Conservation (phyloP, 1,140 invertebrate genomes). For the Drosophila orosa region DNA sequence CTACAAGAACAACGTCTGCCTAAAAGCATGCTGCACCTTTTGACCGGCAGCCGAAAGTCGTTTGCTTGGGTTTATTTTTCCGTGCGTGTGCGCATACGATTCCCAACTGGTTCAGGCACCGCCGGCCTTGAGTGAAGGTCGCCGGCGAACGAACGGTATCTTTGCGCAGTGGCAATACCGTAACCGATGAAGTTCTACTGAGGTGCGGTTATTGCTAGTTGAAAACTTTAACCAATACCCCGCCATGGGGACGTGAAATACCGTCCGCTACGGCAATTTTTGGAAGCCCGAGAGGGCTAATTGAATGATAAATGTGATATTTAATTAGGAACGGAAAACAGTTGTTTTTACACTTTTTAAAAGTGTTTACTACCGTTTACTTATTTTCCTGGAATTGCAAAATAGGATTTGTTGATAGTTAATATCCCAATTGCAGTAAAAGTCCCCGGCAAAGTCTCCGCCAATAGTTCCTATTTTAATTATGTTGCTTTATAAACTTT, state of each 20-base stretch:
- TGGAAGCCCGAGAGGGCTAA: constrained; percentile 87
- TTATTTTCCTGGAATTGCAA: too few species aligned
- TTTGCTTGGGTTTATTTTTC: constrained; percentile 20
- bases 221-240: constrained; percentile 81
- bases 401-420: too few species aligned
- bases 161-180: constrained; percentile 84
- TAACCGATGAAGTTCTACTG: constrained; percentile 74
- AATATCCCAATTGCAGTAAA: too few species aligned
- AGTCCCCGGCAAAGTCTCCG: too few species aligned
- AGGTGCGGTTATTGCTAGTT: constrained; percentile 82
- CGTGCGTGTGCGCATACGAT: constrained; percentile 48
- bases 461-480: too few species aligned
- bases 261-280: constrained; percentile 95
- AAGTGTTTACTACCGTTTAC: too few species aligned
- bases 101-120: constrained; percentile 56
- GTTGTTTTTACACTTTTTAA: not conserved
- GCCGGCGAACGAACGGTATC: constrained; percentile 77
- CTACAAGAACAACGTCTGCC: constrained; percentile 24
- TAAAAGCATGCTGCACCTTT: constrained; percentile 58
- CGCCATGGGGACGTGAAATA: constrained; percentile 93
- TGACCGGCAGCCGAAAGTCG: constrained; percentile 1
- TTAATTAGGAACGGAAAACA: not conserved
- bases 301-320: constrained; percentile 40
- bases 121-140: constrained; percentile 27
- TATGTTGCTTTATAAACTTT: too few species aligned